Base-by-base conservation (phyloP, 2,113 vertebrate genomes). In the Saccopteryx bilineata region DNA sequence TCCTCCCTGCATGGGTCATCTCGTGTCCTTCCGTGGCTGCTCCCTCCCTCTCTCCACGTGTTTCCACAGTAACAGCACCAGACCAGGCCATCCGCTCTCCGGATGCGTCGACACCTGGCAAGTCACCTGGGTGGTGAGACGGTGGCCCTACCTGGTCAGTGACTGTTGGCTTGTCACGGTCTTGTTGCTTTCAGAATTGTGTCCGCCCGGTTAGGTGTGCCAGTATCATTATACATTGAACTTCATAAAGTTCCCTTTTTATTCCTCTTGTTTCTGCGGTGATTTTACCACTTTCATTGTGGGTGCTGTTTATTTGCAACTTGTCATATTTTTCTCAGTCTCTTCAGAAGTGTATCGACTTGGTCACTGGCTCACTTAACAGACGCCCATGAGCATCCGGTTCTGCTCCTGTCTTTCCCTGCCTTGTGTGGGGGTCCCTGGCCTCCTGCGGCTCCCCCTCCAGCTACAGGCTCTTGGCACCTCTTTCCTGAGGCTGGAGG, bases 171-270 rank as follows among this genome's bases (percentile, higher is more conserved):
- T 46, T 10, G 19, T 28, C 5, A 58, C 3, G 1, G 17, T 48
- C 54, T 46, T 39, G 14, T 48, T 60, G 61, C 66, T 71, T 74
- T 24, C 58, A 26, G 65, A 50, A 66, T 11, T 17, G 23, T 8
- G 24, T 1, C 33, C 48, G 4, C n/a, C 1, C 8, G 58, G 26
- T 12, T 7, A 71, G 4, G 39, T 1, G 18, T 1, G 65, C 1
- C 1, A 52, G 6, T 71, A 5, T 5, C 5, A 7, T 31, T 31
- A 21, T 60, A 39, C 8, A 2, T 18, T 33, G 88, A 28, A 58
- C 66, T 58, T 56, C 50, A 54, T 71, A 66, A 72, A 50, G 26
- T 52, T n/a, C 52, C 48, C 39, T 61, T 39, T 39, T 52, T 39
- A 17, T 14, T 56, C 18, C 11, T 52, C 58, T 8, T 10, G 14